Evolutionary conservation across 2,113 vertebrate species (phyloP).

Genomic region (Manacus vitellinus): DNA sequence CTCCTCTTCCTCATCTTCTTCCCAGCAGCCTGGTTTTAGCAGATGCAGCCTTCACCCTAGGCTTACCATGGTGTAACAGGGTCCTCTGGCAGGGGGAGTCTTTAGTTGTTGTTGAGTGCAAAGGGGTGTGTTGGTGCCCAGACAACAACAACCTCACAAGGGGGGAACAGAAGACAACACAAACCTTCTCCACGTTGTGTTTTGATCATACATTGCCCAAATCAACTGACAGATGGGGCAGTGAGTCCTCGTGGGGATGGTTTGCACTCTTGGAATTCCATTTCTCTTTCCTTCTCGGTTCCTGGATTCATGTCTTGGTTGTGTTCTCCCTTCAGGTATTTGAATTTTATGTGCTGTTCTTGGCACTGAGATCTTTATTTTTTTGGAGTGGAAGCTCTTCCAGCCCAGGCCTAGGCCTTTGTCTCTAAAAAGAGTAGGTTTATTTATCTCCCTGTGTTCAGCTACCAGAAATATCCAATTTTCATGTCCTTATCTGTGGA

Average conservation of each 20-base stretch:
- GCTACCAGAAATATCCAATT: not conserved
- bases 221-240: not conserved
- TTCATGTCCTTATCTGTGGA: not conserved
- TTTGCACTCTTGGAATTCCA: not conserved
- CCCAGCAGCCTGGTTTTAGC: not conserved
- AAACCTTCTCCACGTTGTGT: not conserved
- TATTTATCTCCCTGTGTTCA: not conserved
- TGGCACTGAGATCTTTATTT: not conserved
- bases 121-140: fast-evolving
- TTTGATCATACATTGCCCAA: not conserved
- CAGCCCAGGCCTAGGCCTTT: not conserved
- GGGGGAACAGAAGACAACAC: not conserved
- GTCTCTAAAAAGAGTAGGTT: not conserved
- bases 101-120: not conserved
- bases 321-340: not conserved
- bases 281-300: fast-evolving
- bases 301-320: not conserved
- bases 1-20: not conserved
- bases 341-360: not conserved
- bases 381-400: not conserved
- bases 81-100: slow-evolving; percentile 43
- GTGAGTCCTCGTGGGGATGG: not conserved
- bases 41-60: not conserved
- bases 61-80: slow-evolving; percentile 34
- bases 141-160: fast-evolving